Evolutionary conservation across 2,797 vertebrate genomes (phyloP).

Genomic region (Dryobates pubescens): DNA sequence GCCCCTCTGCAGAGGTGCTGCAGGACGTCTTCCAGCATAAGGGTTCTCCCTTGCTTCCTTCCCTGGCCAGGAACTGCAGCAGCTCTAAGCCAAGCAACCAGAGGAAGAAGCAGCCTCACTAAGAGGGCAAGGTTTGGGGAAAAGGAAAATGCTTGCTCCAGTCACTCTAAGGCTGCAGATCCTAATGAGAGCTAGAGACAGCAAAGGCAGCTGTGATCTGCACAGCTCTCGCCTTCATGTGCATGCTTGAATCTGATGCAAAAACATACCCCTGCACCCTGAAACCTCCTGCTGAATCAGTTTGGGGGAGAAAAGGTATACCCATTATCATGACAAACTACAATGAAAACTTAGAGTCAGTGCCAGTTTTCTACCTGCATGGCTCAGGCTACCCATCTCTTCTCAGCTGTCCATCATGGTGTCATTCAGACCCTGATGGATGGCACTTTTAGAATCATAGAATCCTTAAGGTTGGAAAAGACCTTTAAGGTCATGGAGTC

Average conservation of each 20-base stretch:
- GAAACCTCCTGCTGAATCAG: not conserved
- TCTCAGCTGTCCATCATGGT: not conserved
- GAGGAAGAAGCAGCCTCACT: not conserved
- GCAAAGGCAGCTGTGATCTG: not conserved
- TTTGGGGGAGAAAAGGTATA: not conserved
- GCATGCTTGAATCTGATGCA: not conserved
- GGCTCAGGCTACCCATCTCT: not conserved
- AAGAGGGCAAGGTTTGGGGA: not conserved
- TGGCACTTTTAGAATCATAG: not conserved
- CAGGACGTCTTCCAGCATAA: not conserved
- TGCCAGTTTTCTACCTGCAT: not conserved
- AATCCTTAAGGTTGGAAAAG: too few relatives aligned
- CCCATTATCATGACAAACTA: not conserved
- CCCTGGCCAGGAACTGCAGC: not conserved
- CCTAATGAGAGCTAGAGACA: not conserved
- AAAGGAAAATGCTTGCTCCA: not conserved
- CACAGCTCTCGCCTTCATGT: not conserved
- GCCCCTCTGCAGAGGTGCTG: not conserved
- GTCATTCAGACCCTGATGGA: not conserved
- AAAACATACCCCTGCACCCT: not conserved
- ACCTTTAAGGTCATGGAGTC: too few relatives aligned
- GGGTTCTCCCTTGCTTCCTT: not conserved
- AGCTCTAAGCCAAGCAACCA: not conserved
- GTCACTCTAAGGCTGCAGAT: not conserved
- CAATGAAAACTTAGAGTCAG: not conserved